Conservation (phyloP, 2,888 invertebrate genomes). For the Amphipyra tragopoginis region DNA sequence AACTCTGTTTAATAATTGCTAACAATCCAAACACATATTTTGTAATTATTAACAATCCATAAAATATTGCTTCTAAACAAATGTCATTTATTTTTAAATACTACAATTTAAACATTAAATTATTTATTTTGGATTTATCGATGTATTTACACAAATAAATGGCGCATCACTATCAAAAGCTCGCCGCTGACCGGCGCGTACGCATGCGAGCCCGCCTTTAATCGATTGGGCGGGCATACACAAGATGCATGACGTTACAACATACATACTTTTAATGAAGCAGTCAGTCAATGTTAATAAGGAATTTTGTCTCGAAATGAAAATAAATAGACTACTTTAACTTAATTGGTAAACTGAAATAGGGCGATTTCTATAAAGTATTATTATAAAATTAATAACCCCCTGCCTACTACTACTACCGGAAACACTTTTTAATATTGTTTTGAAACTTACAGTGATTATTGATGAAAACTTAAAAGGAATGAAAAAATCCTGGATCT, state of each 20-base stretch:
- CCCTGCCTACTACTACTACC: too few relatives aligned
- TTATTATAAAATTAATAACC: neutral
- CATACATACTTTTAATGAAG: slow-evolving; percentile 41
- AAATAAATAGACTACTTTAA: slow-evolving; percentile 23
- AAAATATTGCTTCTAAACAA: slow-evolving; percentile 15
- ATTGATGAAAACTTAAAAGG: too few relatives aligned
- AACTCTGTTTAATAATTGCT: too few relatives aligned
- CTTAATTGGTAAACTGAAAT: slow-evolving; percentile 8
- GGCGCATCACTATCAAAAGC: slow-evolving; percentile 67
- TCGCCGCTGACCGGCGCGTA: slow-evolving; percentile 59
- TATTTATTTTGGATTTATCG: slow-evolving; percentile 21
- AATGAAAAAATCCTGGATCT: too few relatives aligned
- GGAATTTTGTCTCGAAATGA: slow-evolving; percentile 7
- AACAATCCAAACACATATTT: too few relatives aligned
- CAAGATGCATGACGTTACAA: slow-evolving; percentile 51
- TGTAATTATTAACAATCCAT: too few relatives aligned
- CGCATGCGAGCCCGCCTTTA: slow-evolving; percentile 57
- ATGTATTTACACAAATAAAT: slow-evolving; percentile 13
- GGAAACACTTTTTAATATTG: too few relatives aligned
- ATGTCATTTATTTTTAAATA: neutral
- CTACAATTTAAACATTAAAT: neutral
- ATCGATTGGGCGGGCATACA: slow-evolving; percentile 69
- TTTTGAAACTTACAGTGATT: too few relatives aligned
- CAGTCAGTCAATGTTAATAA: slow-evolving; percentile 39
- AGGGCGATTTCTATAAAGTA: neutral